A percentile compares a stretch with the other conserved stretches of the same genome.
Evolutionary conservation across 2,113 vertebrate species (phyloP).

Genomic region (Toxotes jaculatrix): DNA sequence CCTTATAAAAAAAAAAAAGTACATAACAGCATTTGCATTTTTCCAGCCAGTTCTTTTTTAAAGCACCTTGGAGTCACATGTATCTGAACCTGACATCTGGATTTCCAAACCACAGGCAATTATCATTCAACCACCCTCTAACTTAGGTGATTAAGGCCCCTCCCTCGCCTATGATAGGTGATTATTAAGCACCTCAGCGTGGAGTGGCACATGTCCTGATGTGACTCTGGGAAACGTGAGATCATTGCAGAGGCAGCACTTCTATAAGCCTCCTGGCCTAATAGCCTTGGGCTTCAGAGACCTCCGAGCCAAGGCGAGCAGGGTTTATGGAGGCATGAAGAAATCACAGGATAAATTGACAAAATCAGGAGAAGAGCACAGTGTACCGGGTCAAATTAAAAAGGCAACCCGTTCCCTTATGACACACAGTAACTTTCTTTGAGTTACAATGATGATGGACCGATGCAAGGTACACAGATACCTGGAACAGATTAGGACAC

Average conservation of each 20-base stretch:
- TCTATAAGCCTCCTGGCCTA: conserved; percentile 46
- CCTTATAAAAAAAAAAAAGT: neutral
- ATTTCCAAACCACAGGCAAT: conserved; percentile 14
- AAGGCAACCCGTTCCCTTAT: neutral
- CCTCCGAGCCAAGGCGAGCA: conserved; percentile 5
- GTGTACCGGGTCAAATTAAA: neutral
- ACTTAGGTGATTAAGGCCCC: neutral
- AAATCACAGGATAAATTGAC: conserved; percentile 14
- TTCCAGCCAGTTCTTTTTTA: neutral
- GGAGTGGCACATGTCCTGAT: conserved; percentile 46
- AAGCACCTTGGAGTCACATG: neutral
- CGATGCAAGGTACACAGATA: neutral
- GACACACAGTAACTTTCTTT: neutral
- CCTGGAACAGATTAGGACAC: conserved; percentile 4
- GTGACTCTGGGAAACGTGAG: conserved; percentile 56
- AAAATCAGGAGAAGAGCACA: conserved; percentile 1
- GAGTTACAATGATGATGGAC: neutral
- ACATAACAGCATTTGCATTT: neutral
- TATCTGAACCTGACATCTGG: neutral
- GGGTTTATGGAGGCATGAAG: conserved; percentile 22
- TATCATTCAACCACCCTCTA: conserved; percentile 9
- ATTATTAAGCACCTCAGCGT: conserved; percentile 41
- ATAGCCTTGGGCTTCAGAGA: conserved; percentile 59
- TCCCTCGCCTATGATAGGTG: conserved; percentile 28
- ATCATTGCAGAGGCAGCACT: conserved; percentile 61